These are phyloP conservation scores for Rhimphoctona megacephalus DNA, from an alignment of 2,888 invertebrate genomes.

Conservation along the genomic window DNA sequence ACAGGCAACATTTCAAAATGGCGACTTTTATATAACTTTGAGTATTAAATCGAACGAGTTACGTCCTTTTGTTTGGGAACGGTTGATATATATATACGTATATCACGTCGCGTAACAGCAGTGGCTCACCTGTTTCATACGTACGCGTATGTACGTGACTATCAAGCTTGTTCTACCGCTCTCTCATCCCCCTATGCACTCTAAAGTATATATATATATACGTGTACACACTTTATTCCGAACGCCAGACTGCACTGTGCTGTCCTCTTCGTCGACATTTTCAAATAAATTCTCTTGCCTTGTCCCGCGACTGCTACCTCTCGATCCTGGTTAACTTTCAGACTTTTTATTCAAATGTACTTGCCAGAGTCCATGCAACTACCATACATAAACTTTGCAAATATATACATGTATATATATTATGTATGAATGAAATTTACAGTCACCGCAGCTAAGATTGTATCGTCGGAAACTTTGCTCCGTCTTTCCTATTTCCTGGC, in stretches of 20 bases:
- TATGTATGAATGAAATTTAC: slow-evolving; percentile 64
- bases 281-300: slow-evolving; percentile 62
- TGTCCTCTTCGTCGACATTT: slow-evolving; percentile 53
- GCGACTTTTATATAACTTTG: neutral
- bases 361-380: slow-evolving; percentile 40
- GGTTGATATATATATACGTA: slow-evolving; percentile 21
- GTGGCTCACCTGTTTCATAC: slow-evolving; percentile 63
- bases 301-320: slow-evolving; percentile 42
- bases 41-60: neutral
- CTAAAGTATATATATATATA: slow-evolving; percentile 1
- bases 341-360: slow-evolving; percentile 58
- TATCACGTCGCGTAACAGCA: slow-evolving; percentile 61
- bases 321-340: slow-evolving; percentile 47
- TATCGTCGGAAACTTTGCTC: slow-evolving; percentile 35
- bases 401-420: slow-evolving; percentile 25
- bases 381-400: slow-evolving; percentile 62
- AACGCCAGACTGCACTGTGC: slow-evolving; percentile 48
- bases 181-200: slow-evolving; percentile 28
- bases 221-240: slow-evolving; percentile 38
- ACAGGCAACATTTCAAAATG: neutral
- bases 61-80: slow-evolving; percentile 10
- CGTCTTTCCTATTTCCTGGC: slow-evolving; percentile 41
- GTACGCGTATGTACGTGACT: slow-evolving; percentile 49
- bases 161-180: slow-evolving; percentile 44
- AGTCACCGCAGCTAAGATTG: slow-evolving; percentile 47